phyloP scores from a whole-genome alignment of 1,140 invertebrate species.

The Venustaconcha ellipsiformis region DNA sequence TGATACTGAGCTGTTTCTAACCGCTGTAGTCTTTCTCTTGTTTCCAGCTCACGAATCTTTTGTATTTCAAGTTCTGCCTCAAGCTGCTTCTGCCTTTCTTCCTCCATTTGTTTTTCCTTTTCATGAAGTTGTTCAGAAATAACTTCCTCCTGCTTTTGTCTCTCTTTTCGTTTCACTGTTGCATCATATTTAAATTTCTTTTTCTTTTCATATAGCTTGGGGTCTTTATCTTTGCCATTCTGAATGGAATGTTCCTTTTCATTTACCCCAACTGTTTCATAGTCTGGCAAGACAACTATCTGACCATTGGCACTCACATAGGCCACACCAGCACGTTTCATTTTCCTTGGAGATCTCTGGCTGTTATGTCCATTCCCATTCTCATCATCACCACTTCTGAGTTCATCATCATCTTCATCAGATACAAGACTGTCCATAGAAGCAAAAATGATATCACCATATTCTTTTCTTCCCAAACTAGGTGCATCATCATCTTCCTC shows the following conservation, averaged over 20 bases:
- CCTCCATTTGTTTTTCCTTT: slow-evolving; percentile 46
- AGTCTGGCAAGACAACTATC: slow-evolving; percentile 49
- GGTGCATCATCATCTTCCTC: slow-evolving; percentile 27
- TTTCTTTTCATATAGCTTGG: slow-evolving; percentile 46
- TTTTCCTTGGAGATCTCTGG: slow-evolving; percentile 16
- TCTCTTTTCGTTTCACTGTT: slow-evolving; percentile 35
- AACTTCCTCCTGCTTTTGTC: slow-evolving; percentile 20
- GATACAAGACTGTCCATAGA: too few relatives aligned
- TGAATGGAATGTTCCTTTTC: background rate
- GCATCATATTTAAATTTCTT: slow-evolving; percentile 47
- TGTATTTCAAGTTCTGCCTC: slow-evolving; percentile 50
- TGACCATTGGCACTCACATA: slow-evolving; percentile 52
- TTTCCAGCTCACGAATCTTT: slow-evolving; percentile 43
- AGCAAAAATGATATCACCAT: too few relatives aligned
- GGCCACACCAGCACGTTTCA: slow-evolving; percentile 53
- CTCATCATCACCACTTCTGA: slow-evolving; percentile 29
- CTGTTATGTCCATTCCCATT: slow-evolving; percentile 28
- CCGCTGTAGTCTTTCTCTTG: slow-evolving; percentile 46
- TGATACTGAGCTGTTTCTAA: slow-evolving; percentile 43
- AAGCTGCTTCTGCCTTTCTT: slow-evolving; percentile 40
- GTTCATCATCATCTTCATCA: slow-evolving; percentile 28
- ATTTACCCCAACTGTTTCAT: slow-evolving; percentile 7
- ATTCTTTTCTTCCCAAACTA: background rate
- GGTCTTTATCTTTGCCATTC: slow-evolving; percentile 18
- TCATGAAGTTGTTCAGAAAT: slow-evolving; percentile 32